Evolutionary conservation across 2,888 invertebrate genomes (phyloP).

Genomic region (Tipula confusa): DNA sequence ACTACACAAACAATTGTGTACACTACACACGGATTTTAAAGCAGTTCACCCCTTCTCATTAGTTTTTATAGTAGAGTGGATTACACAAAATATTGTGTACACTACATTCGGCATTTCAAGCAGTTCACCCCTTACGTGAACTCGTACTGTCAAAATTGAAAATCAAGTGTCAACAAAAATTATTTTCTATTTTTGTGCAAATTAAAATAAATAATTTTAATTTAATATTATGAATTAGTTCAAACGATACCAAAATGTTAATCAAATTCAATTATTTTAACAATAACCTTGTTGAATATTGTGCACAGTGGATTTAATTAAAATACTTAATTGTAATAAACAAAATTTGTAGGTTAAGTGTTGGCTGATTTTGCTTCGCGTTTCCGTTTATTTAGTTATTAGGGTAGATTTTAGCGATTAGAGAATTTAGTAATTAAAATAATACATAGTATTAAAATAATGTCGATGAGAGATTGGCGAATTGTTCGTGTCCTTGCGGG

Average conservation of each 20-base stretch:
- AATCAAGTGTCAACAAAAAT: constrained; percentile 3
- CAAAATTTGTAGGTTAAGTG: not conserved
- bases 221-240: not conserved
- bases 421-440: constrained; percentile 39
- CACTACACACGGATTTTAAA: too few relatives aligned
- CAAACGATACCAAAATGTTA: not conserved
- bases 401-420: not conserved
- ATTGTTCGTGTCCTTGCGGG: constrained; percentile 36
- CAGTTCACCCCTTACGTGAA: not conserved
- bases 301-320: not conserved
- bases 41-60: not conserved
- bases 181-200: not conserved
- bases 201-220: not conserved
- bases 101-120: not conserved
- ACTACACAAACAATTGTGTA: too few relatives aligned
- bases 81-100: too few relatives aligned
- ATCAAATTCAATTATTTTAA: not conserved
- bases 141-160: not conserved
- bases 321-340: not conserved
- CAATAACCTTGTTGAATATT: not conserved
- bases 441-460: too few relatives aligned
- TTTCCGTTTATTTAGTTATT: not conserved
- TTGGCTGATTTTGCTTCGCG: not conserved
- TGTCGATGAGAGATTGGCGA: constrained; percentile 39
- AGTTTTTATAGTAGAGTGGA: too few relatives aligned